Percentiles rank a stretch among this genome's conserved stretches.
These are phyloP conservation scores for Ascidia mentula DNA, from an alignment of 23 tunicate genomes.

Conservation along the genomic window DNA sequence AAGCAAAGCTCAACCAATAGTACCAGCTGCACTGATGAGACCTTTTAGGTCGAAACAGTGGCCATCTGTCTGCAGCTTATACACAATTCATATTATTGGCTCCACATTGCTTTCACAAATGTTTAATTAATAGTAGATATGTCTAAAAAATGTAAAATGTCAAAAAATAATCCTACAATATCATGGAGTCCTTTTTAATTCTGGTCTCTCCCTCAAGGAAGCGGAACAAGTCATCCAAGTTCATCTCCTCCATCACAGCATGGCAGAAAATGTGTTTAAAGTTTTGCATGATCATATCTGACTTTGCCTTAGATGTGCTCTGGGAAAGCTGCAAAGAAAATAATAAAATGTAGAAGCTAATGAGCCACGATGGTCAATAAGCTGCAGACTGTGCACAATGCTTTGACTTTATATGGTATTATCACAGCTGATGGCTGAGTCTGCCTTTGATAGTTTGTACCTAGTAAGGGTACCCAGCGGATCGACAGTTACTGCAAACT, in stretches of 20 bases:
- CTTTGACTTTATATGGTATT: too few species aligned
- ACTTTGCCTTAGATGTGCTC: background rate
- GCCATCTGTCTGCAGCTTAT: too few species aligned
- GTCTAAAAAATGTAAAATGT: background rate
- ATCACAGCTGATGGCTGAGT: too few species aligned
- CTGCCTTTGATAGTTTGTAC: too few species aligned
- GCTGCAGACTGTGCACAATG: too few species aligned
- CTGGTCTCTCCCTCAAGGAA: conserved; percentile 61
- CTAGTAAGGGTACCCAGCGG: too few species aligned
- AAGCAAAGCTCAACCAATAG: too few species aligned
- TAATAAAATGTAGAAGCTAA: too few species aligned
- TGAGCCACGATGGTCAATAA: too few species aligned
- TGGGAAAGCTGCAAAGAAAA: conserved; percentile 38
- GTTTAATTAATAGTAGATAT: background rate
- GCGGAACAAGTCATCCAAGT: conserved; percentile 29
- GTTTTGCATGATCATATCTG: conserved; percentile 70
- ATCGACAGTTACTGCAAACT: too few species aligned
- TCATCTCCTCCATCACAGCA: conserved; percentile 47
- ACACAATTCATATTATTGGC: too few species aligned
- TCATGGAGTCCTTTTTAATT: conserved; percentile 66
- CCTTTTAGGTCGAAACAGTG: background rate
- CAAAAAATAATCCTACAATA: conserved; percentile 40
- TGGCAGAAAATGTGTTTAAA: conserved; percentile 76
- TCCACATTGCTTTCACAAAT: too few species aligned
- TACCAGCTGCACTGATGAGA: background rate